Base-by-base conservation (phyloP, 1,140 invertebrate species). In the Pseudobourletiella spinata region DNA sequence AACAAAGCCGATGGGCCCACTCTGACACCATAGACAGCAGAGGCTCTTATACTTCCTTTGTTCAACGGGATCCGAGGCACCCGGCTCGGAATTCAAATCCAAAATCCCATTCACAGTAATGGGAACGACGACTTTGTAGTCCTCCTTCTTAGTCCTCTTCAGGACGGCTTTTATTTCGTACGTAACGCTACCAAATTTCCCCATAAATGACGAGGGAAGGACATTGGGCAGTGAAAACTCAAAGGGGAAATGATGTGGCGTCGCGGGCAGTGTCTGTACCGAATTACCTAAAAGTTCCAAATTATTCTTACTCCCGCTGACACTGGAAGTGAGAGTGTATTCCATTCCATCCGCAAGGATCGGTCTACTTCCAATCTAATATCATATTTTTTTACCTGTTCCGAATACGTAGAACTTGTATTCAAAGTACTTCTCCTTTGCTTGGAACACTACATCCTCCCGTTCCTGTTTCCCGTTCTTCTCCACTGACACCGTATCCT, bases 71-170 rank as follows among this genome's bases (percentile, higher is more conserved):
- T 61, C 26, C 14, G 25, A 20, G 2, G 80, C 76, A 59, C 79
- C 78, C 4, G 80, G 77, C 76, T 85, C 84, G 61, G 82, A 76
- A 78, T 92, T 93, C 57, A 93, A 81, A 76, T 94, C 88, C 63
- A 90, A 80, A 20, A 87, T 83, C 66, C 85, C 84, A 24, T 91
- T 82, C 14, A 94, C 86, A 16, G 87, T 91, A 70, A 93, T 91
- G 1, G 86, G 84, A 76, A 83, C 84, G 77, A 90, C 90, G 50
- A 83, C 83, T 69, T 89, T 86, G 71, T 89, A 84, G 76, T 92
- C 88, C 72, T 89, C 88, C 61, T 87, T 87, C 89, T 88, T 91
- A 39, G 88, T 88, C 25, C 89, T 80, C 75, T 91, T 89, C 46
- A 93, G 73, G 4, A 83, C 86, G 2, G 88, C 88, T 76, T 89